These are phyloP conservation scores for Pavo muticus DNA, from an alignment of 2,113 vertebrate genomes.

Conservation along the genomic window DNA sequence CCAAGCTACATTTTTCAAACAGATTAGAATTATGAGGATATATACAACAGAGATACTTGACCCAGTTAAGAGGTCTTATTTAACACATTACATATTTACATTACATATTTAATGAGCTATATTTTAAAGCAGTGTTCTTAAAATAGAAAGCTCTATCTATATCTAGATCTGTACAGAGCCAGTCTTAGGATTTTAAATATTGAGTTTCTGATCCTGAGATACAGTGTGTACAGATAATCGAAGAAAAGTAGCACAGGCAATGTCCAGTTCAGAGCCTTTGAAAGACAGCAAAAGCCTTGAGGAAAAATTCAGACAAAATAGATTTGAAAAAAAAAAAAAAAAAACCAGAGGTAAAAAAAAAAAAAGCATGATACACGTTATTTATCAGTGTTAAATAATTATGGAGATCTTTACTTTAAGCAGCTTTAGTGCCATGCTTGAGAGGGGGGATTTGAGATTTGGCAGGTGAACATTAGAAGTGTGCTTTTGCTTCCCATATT, in stretches of 20 bases:
- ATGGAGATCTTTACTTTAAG: slow-evolving; percentile 37
- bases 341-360: fast-evolving
- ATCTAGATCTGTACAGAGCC: not conserved
- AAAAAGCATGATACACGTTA: not conserved
- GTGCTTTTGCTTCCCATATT: slow-evolving; percentile 3
- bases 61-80: not conserved
- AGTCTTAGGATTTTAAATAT: not conserved
- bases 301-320: not conserved
- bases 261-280: not conserved
- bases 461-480: not conserved
- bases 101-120: not conserved
- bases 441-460: not conserved
- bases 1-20: not conserved
- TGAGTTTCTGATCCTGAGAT: not conserved
- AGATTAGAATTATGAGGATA: not conserved
- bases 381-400: slow-evolving; percentile 28
- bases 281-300: not conserved
- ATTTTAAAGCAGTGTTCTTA: not conserved
- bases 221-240: not conserved
- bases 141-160: not conserved
- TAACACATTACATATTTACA: not conserved
- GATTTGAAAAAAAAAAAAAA: fast-evolving
- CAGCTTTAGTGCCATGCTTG: not conserved
- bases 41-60: not conserved
- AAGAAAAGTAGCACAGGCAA: not conserved